Conservation (phyloP, 1,140 invertebrate genomes). For the Drosophila nebulosa region DNA sequence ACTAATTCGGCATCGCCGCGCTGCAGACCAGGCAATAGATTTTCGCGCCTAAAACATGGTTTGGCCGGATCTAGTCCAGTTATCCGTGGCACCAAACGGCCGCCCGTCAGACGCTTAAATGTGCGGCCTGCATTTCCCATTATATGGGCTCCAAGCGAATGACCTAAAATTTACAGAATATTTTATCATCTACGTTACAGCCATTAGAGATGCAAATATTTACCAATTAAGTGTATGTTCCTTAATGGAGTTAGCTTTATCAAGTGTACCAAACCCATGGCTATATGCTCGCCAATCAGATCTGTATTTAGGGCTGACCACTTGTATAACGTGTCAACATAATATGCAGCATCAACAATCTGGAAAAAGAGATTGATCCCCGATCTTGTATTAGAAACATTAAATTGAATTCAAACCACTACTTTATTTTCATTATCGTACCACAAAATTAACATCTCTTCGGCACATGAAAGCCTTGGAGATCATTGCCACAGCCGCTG, state of each 20-base stretch:
- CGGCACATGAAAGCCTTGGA: slow-evolving; percentile 67
- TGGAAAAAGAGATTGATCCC: background rate
- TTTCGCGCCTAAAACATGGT: slow-evolving; percentile 83
- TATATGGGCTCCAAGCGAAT: slow-evolving; percentile 82
- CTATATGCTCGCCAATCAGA: slow-evolving; percentile 64
- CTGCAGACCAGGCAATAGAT: slow-evolving; percentile 82
- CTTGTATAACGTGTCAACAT: slow-evolving; percentile 74
- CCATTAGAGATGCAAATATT: background rate
- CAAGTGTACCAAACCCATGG: slow-evolving; percentile 53
- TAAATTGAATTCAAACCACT: background rate
- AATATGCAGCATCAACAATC: slow-evolving; percentile 70
- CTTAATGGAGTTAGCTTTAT: slow-evolving; percentile 49
- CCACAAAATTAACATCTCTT: slow-evolving; percentile 68
- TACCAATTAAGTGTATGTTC: slow-evolving; percentile 75
- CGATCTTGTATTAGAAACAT: no score
- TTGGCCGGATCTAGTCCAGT: slow-evolving; percentile 88
- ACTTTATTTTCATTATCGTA: slow-evolving; percentile 6
- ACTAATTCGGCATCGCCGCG: slow-evolving; percentile 83
- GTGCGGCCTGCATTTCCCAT: slow-evolving; percentile 82
- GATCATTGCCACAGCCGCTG: slow-evolving; percentile 54
- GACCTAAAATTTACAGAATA: slow-evolving; percentile 30
- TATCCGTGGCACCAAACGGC: slow-evolving; percentile 81
- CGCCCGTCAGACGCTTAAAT: slow-evolving; percentile 75
- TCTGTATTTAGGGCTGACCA: slow-evolving; percentile 79
- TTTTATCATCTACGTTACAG: no score